Evolutionary conservation across 2,113 vertebrate genomes (phyloP).

Genomic region (Peromyscus leucopus): DNA sequence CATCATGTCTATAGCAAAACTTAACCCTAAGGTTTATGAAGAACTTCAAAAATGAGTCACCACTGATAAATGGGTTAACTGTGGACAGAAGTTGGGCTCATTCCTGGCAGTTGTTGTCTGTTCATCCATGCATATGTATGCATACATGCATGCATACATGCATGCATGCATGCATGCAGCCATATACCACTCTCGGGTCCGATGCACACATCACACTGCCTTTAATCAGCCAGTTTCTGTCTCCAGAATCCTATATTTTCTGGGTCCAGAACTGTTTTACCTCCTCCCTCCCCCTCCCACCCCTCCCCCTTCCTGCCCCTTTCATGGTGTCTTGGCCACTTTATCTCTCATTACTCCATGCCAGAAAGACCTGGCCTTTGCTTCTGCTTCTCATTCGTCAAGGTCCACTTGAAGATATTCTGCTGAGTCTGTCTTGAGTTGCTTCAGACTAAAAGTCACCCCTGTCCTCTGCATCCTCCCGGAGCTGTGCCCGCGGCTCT

Average conservation of each 20-base stretch:
- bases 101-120: neutral
- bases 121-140: fast-evolving
- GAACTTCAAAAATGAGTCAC: neutral
- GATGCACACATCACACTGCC: too few relatives aligned
- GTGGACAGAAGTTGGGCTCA: neutral
- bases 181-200: neutral
- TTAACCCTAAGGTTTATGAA: constrained; percentile 2
- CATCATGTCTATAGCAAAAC: constrained; percentile 17
- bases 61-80: neutral
- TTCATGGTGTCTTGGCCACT: neutral
- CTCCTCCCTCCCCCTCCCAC: neutral
- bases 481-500: neutral
- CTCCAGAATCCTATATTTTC: neutral
- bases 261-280: neutral
- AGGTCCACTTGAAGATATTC: neutral
- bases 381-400: constrained; percentile 52
- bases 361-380: constrained; percentile 48
- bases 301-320: fast-evolving
- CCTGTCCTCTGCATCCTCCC: neutral
- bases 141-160: too few relatives aligned
- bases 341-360: neutral
- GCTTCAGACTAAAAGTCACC: constrained; percentile 43
- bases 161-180: too few relatives aligned
- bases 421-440: constrained; percentile 35
- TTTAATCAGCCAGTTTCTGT: neutral